Evolutionary conservation across 2,113 vertebrate species (phyloP).

Genomic region (Poeciliopsis turrubarensis): DNA sequence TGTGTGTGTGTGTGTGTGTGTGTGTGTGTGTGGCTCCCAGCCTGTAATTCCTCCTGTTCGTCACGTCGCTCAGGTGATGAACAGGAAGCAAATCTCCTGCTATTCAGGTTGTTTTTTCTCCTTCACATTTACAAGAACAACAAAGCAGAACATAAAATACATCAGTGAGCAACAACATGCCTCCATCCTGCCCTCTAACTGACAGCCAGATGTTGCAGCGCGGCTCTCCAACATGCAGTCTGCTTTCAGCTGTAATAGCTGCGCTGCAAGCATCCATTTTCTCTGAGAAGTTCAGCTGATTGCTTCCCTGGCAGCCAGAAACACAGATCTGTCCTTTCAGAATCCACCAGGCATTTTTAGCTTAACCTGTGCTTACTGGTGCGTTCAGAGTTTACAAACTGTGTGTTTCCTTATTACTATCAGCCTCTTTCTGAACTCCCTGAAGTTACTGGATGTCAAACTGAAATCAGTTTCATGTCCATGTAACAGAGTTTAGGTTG

Average conservation of each 20-base stretch:
- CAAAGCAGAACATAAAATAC: not conserved
- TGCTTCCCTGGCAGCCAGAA: not conserved
- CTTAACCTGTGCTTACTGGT: slow-evolving; percentile 3
- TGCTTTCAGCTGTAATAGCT: slow-evolving; percentile 7
- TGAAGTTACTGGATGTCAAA: slow-evolving; percentile 24
- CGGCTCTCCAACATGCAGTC: slow-evolving; percentile 6
- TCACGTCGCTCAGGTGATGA: slow-evolving; percentile 17
- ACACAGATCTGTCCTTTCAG: slow-evolving; percentile 15
- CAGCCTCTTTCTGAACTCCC: slow-evolving; percentile 24
- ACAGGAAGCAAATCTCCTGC: slow-evolving; percentile 11
- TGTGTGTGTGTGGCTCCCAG: slow-evolving; percentile 6
- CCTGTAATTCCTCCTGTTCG: slow-evolving; percentile 2
- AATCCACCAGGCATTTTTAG: slow-evolving; percentile 34
- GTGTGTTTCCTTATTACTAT: not conserved
- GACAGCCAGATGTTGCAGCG: slow-evolving; percentile 43
- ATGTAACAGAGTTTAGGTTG: no score
- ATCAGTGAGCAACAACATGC: not conserved
- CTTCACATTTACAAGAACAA: slow-evolving; percentile 1
- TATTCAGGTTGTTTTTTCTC: slow-evolving; percentile 18
- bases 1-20: no score
- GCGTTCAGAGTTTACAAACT: slow-evolving; percentile 6
- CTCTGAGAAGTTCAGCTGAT: not conserved
- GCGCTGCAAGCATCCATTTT: slow-evolving; percentile 21
- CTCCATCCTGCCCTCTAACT: slow-evolving; percentile 15
- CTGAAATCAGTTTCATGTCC: slow-evolving; percentile 17